Evolutionary conservation across 1,140 invertebrate species (phyloP).

Genomic region (Brachionus plicatilis): DNA sequence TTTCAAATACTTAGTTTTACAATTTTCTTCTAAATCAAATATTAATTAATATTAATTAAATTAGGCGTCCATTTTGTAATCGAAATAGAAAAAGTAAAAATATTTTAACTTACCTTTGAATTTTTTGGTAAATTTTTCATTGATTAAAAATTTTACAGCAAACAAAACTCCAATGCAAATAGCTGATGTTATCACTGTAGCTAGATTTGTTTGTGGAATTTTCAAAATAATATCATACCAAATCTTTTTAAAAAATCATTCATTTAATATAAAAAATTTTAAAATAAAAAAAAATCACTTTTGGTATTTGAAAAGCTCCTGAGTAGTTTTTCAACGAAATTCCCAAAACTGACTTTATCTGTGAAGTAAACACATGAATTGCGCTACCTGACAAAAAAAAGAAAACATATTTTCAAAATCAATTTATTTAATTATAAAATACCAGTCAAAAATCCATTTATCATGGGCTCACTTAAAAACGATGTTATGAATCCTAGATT

Average conservation of each 20-base stretch:
- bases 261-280: not conserved
- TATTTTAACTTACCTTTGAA: slow-evolving; percentile 40
- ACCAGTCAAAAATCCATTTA: slow-evolving; percentile 58
- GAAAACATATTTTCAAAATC: not conserved
- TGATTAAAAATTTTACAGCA: slow-evolving; percentile 50
- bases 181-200: slow-evolving; percentile 47
- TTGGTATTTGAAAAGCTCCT: slow-evolving; percentile 55
- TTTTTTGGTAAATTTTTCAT: slow-evolving; percentile 47
- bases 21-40: too few relatives aligned
- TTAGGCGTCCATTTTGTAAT: too few relatives aligned
- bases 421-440: not conserved
- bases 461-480: slow-evolving; percentile 57
- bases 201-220: not conserved
- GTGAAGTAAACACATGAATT: slow-evolving; percentile 57
- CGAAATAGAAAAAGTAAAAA: too few relatives aligned
- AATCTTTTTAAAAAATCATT: not conserved
- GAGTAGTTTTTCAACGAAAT: slow-evolving; percentile 45
- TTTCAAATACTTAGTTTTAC: too few relatives aligned
- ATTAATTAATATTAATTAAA: too few relatives aligned
- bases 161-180: slow-evolving; percentile 49
- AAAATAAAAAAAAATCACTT: slow-evolving; percentile 46
- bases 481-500: slow-evolving; percentile 56
- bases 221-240: not conserved
- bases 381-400: slow-evolving; percentile 44
- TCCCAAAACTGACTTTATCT: slow-evolving; percentile 56